Conservation (phyloP, 2,113 vertebrate species). For the Anoplopoma fimbria region DNA sequence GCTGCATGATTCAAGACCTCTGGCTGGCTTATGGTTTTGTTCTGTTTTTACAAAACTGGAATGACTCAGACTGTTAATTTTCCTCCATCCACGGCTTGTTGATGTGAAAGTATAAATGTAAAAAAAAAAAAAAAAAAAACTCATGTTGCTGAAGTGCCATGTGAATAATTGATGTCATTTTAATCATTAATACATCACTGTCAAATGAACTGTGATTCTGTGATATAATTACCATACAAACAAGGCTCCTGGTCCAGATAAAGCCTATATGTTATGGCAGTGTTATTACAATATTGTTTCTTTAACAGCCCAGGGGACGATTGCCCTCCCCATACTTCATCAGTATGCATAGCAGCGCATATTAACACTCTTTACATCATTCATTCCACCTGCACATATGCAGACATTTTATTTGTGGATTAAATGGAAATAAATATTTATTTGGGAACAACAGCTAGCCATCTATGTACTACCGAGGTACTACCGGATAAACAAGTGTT, state of each 20-base stretch:
- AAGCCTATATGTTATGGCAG: background rate
- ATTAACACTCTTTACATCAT: background rate
- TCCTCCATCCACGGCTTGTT: slow-evolving; percentile 30
- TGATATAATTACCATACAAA: slow-evolving; percentile 23
- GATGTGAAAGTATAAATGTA: slow-evolving; percentile 57
- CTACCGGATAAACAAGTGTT: background rate
- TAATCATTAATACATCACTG: slow-evolving; percentile 11
- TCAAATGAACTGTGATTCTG: slow-evolving; percentile 26
- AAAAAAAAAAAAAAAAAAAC: background rate
- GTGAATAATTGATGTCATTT: slow-evolving; percentile 43
- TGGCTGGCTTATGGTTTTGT: slow-evolving; percentile 16
- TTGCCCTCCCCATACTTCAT: background rate
- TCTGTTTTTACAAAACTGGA: slow-evolving; percentile 22
- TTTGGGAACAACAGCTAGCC: background rate
- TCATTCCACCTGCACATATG: background rate
- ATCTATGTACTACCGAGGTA: no score
- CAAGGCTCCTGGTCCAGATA: background rate
- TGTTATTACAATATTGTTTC: background rate
- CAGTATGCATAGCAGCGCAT: background rate
- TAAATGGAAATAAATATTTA: background rate
- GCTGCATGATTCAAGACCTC: slow-evolving; percentile 59
- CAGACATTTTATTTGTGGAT: background rate
- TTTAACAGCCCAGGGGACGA: background rate
- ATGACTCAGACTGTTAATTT: slow-evolving; percentile 19
- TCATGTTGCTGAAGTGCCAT: slow-evolving; percentile 48